Conservation (phyloP, 2,888 invertebrate species). For the Heterodera filipjevi region DNA sequence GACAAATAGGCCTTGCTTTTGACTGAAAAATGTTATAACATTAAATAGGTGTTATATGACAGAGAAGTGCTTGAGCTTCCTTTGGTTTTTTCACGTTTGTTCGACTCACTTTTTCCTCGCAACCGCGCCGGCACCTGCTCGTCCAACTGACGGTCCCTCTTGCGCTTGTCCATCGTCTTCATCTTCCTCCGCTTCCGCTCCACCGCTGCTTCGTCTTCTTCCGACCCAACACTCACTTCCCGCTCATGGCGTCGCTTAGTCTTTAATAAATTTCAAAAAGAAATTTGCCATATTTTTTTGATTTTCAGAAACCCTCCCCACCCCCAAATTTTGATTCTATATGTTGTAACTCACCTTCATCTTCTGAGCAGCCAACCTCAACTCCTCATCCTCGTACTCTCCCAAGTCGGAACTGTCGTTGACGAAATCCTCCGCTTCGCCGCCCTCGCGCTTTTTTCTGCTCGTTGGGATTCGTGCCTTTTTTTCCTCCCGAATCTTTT, state of each 20-base stretch:
- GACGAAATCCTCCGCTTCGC: constrained; percentile 41
- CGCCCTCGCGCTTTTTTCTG: constrained; percentile 32
- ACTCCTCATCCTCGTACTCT: constrained; percentile 36
- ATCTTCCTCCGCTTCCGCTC: constrained; percentile 21
- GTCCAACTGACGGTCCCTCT: constrained; percentile 21
- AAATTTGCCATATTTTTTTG: no score
- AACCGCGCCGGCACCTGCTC: constrained; percentile 33
- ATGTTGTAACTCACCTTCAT: background rate
- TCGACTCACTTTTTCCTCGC: constrained; percentile 37
- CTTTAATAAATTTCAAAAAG: background rate
- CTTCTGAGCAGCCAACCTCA: background rate
- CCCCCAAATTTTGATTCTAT: no score
- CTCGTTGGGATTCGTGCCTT: constrained; percentile 26
- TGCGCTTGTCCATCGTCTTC: constrained; percentile 2
- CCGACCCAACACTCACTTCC: constrained; percentile 10
- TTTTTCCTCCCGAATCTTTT: constrained; percentile 21
- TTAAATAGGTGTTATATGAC: background rate
- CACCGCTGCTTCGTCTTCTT: constrained; percentile 17
- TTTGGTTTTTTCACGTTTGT: background rate
- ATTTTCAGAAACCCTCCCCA: no score
- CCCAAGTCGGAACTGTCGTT: constrained; percentile 47
- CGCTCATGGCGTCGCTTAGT: constrained; percentile 30
- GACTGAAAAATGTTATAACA: constrained; percentile 30
- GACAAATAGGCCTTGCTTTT: constrained; percentile 41
- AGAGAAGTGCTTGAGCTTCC: no score